Base-by-base conservation (phyloP, 2,113 vertebrate species). In the Acinonyx jubatus region DNA sequence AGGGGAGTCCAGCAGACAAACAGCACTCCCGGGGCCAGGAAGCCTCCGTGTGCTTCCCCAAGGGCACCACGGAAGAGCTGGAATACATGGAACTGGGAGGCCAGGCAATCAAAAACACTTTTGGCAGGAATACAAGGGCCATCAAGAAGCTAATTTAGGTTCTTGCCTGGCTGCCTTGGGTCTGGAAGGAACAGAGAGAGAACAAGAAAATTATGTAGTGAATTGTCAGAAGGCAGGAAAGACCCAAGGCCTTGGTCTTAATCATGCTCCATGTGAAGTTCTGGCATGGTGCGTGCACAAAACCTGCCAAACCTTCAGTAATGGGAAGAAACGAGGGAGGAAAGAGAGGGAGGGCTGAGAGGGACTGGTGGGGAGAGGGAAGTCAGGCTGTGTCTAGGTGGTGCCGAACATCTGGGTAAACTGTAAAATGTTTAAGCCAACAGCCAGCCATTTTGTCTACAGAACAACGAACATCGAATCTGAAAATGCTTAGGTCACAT, bases 381-480 rank as follows among this genome's bases (percentile, higher is more conserved):
- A 95, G 73, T 90, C 76, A 94, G 97, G 23, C 94, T 81, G 12
- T 25, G 36, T 96, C 85, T 91, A 19, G 65, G 87, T 95, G 66
- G 90, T 96, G 97, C 97, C 97, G 98, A 96, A 98, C 97, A 97
- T 98, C 97, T 98, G 98, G 97, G 95, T 97, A 95, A 69, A 95
- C 90, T 95, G 68, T 33, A 88, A 50, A 81, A 90, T 27, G 81
- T 33, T 76, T 79, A 66, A 94, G 80, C 76, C 97, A 95, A 95
- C 21, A 80, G 92, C 27, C 31, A 80, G 66, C 55, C 93, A 94
- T 66, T 90, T 80, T 80, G 55, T 91, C 92, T 92, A 92, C 57
- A 66, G 69, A 98, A 94, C 0, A 97, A 87, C 90, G 92, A 85
- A 86, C 85, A 89, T 33, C 27, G 29, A 38, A 29, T 91, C 81